These are phyloP conservation scores for Drosophila neonasuta DNA, from an alignment of 2,888 invertebrate genomes.

Conservation along the genomic window DNA sequence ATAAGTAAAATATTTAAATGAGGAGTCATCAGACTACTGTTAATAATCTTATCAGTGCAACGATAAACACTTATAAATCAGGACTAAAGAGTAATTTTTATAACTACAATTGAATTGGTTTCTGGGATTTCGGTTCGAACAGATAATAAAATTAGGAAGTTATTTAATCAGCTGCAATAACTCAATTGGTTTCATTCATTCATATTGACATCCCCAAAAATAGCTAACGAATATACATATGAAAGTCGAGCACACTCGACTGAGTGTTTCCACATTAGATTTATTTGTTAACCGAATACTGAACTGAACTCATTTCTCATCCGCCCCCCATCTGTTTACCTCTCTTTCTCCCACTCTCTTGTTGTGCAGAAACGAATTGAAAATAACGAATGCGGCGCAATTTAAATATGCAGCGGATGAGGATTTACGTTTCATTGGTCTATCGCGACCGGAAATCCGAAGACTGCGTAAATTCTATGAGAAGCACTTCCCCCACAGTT, in stretches of 20 bases:
- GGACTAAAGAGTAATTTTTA: no score
- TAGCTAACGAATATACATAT: neutral
- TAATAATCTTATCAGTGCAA: no score
- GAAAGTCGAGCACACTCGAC: neutral
- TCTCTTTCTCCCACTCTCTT: conserved; percentile 70
- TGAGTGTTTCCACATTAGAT: conserved; percentile 8
- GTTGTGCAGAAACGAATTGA: conserved; percentile 89
- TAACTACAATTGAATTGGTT: no score
- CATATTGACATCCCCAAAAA: neutral
- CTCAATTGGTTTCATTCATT: neutral
- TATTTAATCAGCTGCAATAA: neutral
- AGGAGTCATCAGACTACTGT: no score
- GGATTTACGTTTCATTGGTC: conserved; percentile 94
- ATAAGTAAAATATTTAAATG: no score
- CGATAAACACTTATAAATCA: no score
- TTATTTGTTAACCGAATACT: neutral
- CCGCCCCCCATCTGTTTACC: neutral
- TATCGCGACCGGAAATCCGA: conserved; percentile 97
- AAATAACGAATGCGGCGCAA: conserved; percentile 93
- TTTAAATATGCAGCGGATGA: conserved; percentile 97
- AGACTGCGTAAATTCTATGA: conserved; percentile 96
- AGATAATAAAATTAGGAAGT: neutral
- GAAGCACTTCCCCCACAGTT: conserved; percentile 96
- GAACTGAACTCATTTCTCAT: neutral
- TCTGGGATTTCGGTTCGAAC: no score